A percentile compares a stretch with the other conserved stretches of the same genome.
phyloP scores from a whole-genome alignment of 2,797 vertebrate species.

The Karalla daura region DNA sequence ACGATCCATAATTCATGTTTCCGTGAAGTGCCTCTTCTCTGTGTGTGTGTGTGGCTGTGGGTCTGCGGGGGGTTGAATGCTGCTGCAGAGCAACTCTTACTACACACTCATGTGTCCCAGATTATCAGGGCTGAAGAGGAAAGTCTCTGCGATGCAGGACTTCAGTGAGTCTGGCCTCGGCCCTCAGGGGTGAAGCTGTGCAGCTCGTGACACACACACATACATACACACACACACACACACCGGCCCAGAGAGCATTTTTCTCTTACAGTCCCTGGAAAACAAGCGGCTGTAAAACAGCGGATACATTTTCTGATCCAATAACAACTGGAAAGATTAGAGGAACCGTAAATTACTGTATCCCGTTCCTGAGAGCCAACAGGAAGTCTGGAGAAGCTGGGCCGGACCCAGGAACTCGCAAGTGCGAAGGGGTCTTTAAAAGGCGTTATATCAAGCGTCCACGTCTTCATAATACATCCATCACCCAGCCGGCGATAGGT shows the following conservation, averaged over 20 bases:
- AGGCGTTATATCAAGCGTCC: no score
- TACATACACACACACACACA: no score
- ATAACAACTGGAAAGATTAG: neutral
- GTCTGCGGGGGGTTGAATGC: conserved; percentile 17
- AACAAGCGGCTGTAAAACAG: neutral
- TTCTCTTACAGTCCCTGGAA: neutral
- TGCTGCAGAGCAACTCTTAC: conserved; percentile 37
- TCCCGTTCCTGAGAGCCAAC: neutral
- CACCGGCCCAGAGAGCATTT: neutral
- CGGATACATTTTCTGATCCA: neutral
- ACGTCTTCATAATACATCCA: no score
- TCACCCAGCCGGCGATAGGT: no score
- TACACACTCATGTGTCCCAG: conserved; percentile 50
- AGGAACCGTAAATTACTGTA: neutral
- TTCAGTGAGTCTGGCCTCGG: neutral
- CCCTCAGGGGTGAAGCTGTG: neutral
- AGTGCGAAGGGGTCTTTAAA: no score
- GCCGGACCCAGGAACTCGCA: no score
- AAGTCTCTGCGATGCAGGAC: no score
- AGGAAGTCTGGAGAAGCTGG: neutral
- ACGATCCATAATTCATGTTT: conserved; percentile 74
- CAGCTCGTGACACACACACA: no score
- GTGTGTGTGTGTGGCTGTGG: conserved; percentile 22
- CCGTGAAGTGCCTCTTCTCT: conserved; percentile 53
- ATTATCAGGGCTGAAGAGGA: conserved; percentile 32